Conservation (phyloP, 2,797 vertebrate genomes). For the Triplophysa bombifrons region DNA sequence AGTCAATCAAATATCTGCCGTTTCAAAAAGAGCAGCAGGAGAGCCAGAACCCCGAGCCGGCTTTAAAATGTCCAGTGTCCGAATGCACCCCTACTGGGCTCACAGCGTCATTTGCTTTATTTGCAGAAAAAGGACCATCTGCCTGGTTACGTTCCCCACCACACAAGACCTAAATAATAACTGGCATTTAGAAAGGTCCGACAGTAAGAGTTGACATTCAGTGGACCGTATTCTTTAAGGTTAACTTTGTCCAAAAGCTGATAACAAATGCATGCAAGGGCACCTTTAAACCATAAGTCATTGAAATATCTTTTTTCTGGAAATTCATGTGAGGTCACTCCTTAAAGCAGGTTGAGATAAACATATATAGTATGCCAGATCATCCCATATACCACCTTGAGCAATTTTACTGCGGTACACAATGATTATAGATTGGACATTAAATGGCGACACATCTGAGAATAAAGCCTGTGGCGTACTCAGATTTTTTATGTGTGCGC, state of each 20-base stretch:
- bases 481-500: too few relatives aligned
- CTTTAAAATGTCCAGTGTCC: conserved; percentile 58
- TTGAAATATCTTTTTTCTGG: conserved; percentile 40
- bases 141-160: conserved; percentile 49
- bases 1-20: conserved; percentile 57
- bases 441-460: too few relatives aligned
- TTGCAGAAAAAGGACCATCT: conserved; percentile 56
- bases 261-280: conserved; percentile 64
- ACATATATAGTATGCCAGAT: not conserved
- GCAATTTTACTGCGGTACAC: conserved; percentile 7
- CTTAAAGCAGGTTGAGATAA: not conserved
- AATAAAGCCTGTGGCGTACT: too few relatives aligned
- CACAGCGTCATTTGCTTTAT: conserved; percentile 66
- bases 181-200: conserved; percentile 77
- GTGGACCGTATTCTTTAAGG: conserved; percentile 73
- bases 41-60: conserved; percentile 1
- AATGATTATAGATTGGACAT: not conserved
- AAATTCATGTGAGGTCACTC: conserved; percentile 26
- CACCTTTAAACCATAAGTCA: conserved; percentile 63
- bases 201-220: conserved; percentile 77
- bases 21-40: conserved; percentile 51
- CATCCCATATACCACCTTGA: not conserved
- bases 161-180: conserved; percentile 69
- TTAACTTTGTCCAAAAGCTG: conserved; percentile 72
- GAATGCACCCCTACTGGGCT: conserved; percentile 68